Percentiles rank a stretch among this genome's conserved stretches.
Conservation (phyloP, 2,797 vertebrate genomes). For the Simalia tracyae region DNA sequence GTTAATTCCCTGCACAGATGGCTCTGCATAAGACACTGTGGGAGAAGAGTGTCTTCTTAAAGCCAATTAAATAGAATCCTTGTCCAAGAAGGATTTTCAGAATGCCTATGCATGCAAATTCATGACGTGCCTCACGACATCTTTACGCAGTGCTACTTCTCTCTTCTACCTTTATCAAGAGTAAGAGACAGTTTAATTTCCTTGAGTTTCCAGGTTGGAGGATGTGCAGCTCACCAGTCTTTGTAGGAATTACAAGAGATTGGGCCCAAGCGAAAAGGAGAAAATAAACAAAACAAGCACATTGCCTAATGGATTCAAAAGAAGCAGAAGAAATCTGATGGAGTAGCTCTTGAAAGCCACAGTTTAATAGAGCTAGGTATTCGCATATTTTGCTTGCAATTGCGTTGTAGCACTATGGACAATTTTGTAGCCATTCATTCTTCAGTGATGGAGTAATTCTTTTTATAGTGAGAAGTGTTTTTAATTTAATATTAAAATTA, state of each 20-base stretch:
- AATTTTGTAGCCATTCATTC: not conserved
- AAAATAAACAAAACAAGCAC: not conserved
- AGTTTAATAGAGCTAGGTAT: not conserved
- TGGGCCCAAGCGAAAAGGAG: not conserved
- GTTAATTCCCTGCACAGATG: conserved; percentile 72
- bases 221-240: conserved; percentile 17
- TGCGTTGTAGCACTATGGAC: not conserved
- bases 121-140: conserved; percentile 52
- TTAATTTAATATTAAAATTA: not conserved
- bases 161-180: not conserved
- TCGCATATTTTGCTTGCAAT: not conserved
- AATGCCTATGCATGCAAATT: conserved; percentile 68
- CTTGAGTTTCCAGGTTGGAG: conserved; percentile 35
- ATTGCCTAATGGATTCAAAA: not conserved
- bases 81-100: conserved; percentile 69
- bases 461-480: not conserved
- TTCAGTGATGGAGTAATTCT: not conserved
- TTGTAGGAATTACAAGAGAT: not conserved
- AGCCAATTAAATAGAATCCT: conserved; percentile 73
- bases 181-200: conserved; percentile 45
- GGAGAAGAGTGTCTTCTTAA: conserved; percentile 71
- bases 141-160: conserved; percentile 49
- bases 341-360: not conserved
- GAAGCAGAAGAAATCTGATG: not conserved
- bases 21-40: conserved; percentile 65